Evolutionary conservation across 2,113 vertebrate genomes (phyloP).

Genomic region (Damaliscus lunatus): DNA sequence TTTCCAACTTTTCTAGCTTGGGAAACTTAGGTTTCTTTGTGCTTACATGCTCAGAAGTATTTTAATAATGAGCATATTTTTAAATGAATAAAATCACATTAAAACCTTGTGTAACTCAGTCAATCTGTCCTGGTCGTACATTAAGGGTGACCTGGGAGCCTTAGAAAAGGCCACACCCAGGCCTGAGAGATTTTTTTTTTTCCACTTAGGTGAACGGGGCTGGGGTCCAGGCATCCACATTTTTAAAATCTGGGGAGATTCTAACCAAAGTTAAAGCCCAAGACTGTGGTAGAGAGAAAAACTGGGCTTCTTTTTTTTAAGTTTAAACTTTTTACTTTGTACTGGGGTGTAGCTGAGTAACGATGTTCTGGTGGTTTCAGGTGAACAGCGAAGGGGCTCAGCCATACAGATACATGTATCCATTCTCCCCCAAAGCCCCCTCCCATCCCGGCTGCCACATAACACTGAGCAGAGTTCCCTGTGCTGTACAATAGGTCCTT

Average conservation of each 20-base stretch:
- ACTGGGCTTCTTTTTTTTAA: neutral
- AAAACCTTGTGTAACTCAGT: accelerated
- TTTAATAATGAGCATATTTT: neutral
- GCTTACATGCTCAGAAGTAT: neutral
- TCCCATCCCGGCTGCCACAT: neutral
- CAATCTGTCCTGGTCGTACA: accelerated
- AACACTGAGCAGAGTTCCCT: neutral
- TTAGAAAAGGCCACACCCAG: neutral
- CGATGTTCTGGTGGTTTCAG: neutral
- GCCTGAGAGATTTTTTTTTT: neutral
- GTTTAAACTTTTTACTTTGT: neutral
- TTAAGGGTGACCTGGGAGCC: neutral
- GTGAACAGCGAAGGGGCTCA: neutral
- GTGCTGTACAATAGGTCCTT: accelerated
- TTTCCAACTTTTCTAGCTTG: neutral
- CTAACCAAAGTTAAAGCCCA: neutral
- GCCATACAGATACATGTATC: neutral
- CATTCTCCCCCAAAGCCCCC: neutral
- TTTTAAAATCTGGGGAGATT: neutral
- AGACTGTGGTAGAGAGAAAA: neutral
- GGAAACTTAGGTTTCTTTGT: neutral
- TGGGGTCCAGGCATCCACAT: neutral
- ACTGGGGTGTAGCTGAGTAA: neutral
- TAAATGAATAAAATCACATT: neutral
- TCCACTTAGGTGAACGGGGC: neutral